These are phyloP conservation scores for Trisateles emortualis DNA, from an alignment of 2,888 invertebrate genomes.

Conservation along the genomic window DNA sequence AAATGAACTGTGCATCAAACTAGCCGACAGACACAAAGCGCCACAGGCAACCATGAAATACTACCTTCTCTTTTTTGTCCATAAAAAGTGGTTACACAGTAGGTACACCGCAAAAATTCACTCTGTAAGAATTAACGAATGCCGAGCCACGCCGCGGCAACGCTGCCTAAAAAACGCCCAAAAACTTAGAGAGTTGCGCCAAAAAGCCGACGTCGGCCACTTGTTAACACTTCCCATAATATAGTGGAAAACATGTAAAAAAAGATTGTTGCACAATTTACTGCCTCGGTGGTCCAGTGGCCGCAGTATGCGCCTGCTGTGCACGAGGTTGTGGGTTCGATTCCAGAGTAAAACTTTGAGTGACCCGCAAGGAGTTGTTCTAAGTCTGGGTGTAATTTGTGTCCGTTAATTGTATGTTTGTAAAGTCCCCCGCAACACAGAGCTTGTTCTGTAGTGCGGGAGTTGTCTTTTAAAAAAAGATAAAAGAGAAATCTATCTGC, in stretches of 20 bases:
- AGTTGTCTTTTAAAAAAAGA: too few species aligned
- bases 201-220: slow-evolving; percentile 24
- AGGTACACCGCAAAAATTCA: slow-evolving; percentile 50
- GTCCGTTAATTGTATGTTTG: too few species aligned
- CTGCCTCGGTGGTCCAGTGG: too few species aligned
- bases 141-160: slow-evolving; percentile 24
- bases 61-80: slow-evolving; percentile 33
- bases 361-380: too few species aligned
- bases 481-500: too few species aligned
- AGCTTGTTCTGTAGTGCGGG: too few species aligned
- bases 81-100: slow-evolving; percentile 37
- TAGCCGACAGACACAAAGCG: slow-evolving; percentile 34
- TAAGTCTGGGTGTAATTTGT: too few species aligned
- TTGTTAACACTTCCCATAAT: slow-evolving; percentile 24
- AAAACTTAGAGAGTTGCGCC: slow-evolving; percentile 10
- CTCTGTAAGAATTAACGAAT: slow-evolving; percentile 47
- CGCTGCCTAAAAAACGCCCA: slow-evolving; percentile 18
- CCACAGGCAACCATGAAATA: slow-evolving; percentile 36
- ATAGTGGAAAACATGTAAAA: not conserved
- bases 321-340: too few species aligned
- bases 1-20: slow-evolving; percentile 41
- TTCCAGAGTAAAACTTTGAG: too few species aligned
- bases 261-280: not conserved
- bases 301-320: too few species aligned
- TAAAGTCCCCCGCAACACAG: too few species aligned